A percentile compares a stretch with the other conserved stretches of the same genome.
Evolutionary conservation across 2,888 invertebrate species (phyloP).

Genomic region (Magallana nippona): DNA sequence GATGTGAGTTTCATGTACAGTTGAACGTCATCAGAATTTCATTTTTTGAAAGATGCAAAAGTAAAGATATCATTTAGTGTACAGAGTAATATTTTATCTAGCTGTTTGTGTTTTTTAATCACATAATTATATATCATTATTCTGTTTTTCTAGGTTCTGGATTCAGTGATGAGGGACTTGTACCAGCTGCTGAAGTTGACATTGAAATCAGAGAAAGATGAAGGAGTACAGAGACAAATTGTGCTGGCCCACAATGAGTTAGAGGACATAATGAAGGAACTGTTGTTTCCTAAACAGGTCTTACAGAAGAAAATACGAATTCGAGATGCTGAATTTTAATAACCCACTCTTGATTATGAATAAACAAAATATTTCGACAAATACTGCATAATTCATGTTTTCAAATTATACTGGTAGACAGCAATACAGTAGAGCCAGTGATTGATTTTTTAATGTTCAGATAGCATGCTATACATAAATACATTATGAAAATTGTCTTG

Average conservation of each 20-base stretch:
- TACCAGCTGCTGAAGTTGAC: slow-evolving; percentile 87
- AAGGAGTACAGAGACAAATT: slow-evolving; percentile 87
- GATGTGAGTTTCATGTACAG: no score
- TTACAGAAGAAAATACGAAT: slow-evolving; percentile 83
- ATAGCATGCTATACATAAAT: no score
- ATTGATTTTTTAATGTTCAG: no score
- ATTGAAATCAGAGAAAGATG: slow-evolving; percentile 85
- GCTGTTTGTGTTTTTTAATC: not conserved
- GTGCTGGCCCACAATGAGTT: slow-evolving; percentile 89
- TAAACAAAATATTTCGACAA: not conserved
- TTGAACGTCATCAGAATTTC: no score
- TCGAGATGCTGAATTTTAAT: slow-evolving; percentile 78
- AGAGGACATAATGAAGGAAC: slow-evolving; percentile 85
- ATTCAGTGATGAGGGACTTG: slow-evolving; percentile 85
- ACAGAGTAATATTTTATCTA: not conserved
- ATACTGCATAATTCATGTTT: no score
- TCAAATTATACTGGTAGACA: no score
- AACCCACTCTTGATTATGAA: not conserved
- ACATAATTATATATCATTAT: not conserved
- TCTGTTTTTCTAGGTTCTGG: slow-evolving; percentile 82
- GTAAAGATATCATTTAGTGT: not conserved
- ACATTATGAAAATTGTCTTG: no score
- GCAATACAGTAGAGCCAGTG: no score
- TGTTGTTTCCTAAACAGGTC: slow-evolving; percentile 83
- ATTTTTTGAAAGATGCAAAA: no score